Base-by-base conservation (phyloP, 2,113 vertebrate genomes). In the Trematocara macrostoma region DNA sequence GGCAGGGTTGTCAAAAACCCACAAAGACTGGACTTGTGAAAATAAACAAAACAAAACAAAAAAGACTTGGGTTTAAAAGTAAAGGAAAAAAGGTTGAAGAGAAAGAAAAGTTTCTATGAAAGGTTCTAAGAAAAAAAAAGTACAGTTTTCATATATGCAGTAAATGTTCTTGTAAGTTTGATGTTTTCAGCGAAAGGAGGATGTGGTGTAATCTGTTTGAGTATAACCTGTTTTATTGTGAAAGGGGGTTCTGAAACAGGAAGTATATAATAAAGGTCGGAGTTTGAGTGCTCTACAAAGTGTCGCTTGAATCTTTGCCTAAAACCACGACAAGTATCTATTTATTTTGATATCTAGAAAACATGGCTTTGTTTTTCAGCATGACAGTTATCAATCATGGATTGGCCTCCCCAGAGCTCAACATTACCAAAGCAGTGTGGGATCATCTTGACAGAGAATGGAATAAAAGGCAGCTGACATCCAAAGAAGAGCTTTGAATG, bases 281-380 rank as follows among this genome's bases (percentile, higher is more conserved):
- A 35, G 35, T 35, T 35, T 35, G 34, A 35, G 34, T 8, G 35
- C 35, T 9, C 1, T 35, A 3, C 35, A 35, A 3, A 3, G 35
- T 35, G 35, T 35, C 1, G 8, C 35, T 35, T 35, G 35, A 35
- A 35, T 35, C 8, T 8, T 35, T 35, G 35, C 35, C 35, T 9
- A 35, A 35, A 31, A 31, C 31, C 31, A 31, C 5, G 31, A 31
- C 31, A 18, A 26, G 26, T 26, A 26, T 26, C 29, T 34, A 18
- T 61, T 61, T 34, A 61, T 61, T 61, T 61, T 61, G 29, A 61
- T 18, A 29, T 57, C 23, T 57, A 34, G 57, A 61, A 61, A 61
- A 34, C 29, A 61, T 34, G 29, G 57, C 15, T 18, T 61, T 0
- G 2, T 61, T 61, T 61, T 61, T 1, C 1, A 34, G 0, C 57